phyloP scores from a whole-genome alignment of 2,888 invertebrate species.

The Troides oblongomaculatus region DNA sequence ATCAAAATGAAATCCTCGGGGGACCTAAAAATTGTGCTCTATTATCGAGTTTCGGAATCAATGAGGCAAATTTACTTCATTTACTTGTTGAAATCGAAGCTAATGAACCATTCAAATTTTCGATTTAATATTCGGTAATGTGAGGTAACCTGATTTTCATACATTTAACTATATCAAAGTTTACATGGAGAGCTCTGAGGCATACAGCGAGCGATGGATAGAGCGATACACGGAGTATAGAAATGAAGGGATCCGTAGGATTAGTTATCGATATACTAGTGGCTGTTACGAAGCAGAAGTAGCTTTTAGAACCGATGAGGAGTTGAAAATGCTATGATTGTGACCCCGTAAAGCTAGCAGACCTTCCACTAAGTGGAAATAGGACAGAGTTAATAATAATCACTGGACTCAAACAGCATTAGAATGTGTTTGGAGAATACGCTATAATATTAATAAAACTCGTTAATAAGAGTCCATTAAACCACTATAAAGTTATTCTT shows the following conservation, averaged over 20 bases:
- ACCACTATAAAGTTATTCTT: too few relatives aligned
- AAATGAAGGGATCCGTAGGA: too few relatives aligned
- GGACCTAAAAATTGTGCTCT: background rate
- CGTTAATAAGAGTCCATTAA: too few relatives aligned
- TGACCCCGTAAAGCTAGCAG: too few relatives aligned
- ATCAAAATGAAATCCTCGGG: background rate
- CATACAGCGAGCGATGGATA: background rate
- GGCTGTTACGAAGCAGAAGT: background rate
- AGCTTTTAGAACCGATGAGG: background rate
- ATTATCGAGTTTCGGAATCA: constrained; percentile 1
- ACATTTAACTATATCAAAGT: background rate
- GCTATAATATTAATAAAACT: too few relatives aligned
- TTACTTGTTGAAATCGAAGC: constrained; percentile 4
- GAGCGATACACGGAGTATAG: background rate
- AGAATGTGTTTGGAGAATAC: too few relatives aligned
- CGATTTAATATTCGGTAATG: constrained; percentile 1
- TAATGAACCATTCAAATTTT: constrained; percentile 6
- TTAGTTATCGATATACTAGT: background rate
- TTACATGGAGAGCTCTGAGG: background rate
- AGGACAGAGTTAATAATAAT: too few relatives aligned
- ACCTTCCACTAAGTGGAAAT: too few relatives aligned
- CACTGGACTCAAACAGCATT: too few relatives aligned
- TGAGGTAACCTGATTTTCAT: background rate
- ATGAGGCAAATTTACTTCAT: constrained; percentile 5
- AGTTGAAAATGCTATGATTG: too few relatives aligned